Percentiles rank a stretch among this genome's conserved stretches.
Evolutionary conservation across 2,113 vertebrate genomes (phyloP).

Genomic region (Sakesphorus luctuosus): DNA sequence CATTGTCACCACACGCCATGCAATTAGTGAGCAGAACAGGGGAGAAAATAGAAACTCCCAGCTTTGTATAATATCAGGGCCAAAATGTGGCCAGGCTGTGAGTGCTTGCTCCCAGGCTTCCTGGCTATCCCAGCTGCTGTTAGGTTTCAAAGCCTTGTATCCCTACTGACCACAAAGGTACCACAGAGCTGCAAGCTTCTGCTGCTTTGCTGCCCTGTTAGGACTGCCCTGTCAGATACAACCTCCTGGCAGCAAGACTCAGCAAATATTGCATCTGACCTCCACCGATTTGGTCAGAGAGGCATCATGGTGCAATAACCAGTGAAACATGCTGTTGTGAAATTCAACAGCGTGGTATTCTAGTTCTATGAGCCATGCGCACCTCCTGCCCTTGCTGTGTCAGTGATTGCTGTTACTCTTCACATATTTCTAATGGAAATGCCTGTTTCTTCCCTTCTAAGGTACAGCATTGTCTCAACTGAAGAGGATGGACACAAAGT

Average conservation of each 20-base stretch:
- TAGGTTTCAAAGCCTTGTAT: not conserved
- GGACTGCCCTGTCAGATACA: not conserved
- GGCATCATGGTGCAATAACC: not conserved
- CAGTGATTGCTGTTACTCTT: not conserved
- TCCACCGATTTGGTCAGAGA: not conserved
- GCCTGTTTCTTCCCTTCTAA: slow-evolving; percentile 42
- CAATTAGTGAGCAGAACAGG: slow-evolving; percentile 72
- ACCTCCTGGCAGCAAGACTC: not conserved
- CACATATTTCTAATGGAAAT: not conserved
- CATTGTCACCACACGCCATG: slow-evolving; percentile 76
- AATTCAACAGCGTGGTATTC: accelerated
- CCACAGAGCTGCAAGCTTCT: not conserved
- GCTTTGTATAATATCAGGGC: slow-evolving; percentile 61
- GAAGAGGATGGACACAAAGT: slow-evolving; percentile 86
- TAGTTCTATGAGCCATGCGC: not conserved
- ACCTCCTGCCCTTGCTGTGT: not conserved
- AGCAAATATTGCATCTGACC: not conserved
- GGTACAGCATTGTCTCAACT: slow-evolving; percentile 87
- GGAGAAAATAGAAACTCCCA: slow-evolving; percentile 78
- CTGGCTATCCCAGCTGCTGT: not conserved
- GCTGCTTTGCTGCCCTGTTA: not conserved
- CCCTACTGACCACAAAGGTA: not conserved
- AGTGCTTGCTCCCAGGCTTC: not conserved
- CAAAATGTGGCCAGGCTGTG: slow-evolving; percentile 12
- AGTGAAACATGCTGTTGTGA: not conserved